These are phyloP conservation scores for Pomacea maculata DNA, from an alignment of 1,140 invertebrate species.

Conservation along the genomic window DNA sequence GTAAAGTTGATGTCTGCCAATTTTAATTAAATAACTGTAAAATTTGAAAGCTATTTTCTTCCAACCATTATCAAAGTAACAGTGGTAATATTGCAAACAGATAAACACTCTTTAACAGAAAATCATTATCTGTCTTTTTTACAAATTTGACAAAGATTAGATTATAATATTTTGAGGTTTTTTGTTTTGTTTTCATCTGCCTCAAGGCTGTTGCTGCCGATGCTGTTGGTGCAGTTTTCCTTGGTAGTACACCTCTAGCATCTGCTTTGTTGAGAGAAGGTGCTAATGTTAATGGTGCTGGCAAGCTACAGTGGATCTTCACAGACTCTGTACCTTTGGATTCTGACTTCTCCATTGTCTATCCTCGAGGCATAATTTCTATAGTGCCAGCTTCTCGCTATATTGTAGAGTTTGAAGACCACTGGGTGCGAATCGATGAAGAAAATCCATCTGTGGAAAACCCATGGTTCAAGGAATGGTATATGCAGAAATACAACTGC, in stretches of 20 bases:
- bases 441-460: conserved; percentile 52
- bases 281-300: conserved; percentile 28
- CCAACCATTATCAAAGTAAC: no score
- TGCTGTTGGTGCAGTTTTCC: conserved; percentile 46
- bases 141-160: no score
- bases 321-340: conserved; percentile 49
- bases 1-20: no score
- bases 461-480: conserved; percentile 65
- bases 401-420: conserved; percentile 60
- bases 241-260: conserved; percentile 39
- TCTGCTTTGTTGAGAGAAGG: conserved; percentile 38
- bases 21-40: no score
- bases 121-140: no score
- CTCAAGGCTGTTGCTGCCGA: conserved; percentile 29
- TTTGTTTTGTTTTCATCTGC: conserved; percentile 18
- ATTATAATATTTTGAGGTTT: not conserved
- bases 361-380: conserved; percentile 55
- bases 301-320: conserved; percentile 56
- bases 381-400: conserved; percentile 49
- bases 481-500: conserved; percentile 52
- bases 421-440: conserved; percentile 61
- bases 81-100: no score
- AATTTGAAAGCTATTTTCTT: no score
- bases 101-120: no score
- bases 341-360: conserved; percentile 39